Percentiles rank a stretch among this genome's conserved stretches.
Conservation (phyloP, 2,888 invertebrate species). For the Caenorhabditis doughertyi region DNA sequence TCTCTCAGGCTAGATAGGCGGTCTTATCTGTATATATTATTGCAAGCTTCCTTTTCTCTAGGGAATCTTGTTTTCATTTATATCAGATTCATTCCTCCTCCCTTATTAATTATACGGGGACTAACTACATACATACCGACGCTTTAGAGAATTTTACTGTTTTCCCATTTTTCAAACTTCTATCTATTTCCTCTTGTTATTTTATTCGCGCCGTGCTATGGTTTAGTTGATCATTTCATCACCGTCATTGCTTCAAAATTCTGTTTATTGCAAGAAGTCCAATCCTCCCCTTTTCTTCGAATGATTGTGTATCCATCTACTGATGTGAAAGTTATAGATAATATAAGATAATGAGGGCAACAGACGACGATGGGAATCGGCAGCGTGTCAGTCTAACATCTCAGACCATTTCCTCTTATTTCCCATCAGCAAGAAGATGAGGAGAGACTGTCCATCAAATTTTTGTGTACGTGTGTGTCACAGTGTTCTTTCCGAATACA, state of each 20-base stretch:
- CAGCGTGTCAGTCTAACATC: slow-evolving; percentile 39
- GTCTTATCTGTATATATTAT: background rate
- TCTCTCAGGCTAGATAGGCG: background rate
- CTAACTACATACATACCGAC: too few species aligned
- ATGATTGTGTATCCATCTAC: slow-evolving; percentile 11
- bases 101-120: too few species aligned
- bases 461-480: background rate
- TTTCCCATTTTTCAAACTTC: background rate
- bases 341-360: background rate
- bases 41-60: slow-evolving; percentile 9
- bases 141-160: too few species aligned
- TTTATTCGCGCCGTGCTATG: background rate
- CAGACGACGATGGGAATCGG: slow-evolving; percentile 32
- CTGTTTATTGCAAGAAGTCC: slow-evolving; percentile 16
- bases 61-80: background rate
- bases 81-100: background rate
- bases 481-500: background rate
- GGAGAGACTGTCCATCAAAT: slow-evolving; percentile 26
- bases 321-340: slow-evolving; percentile 13
- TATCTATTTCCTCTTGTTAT: background rate
- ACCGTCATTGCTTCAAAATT: background rate
- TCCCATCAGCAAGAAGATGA: slow-evolving; percentile 15
- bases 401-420: slow-evolving; percentile 24
- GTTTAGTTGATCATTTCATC: slow-evolving; percentile 13
- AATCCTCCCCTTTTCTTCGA: background rate